Evolutionary conservation across 2,888 invertebrate genomes (phyloP).

Genomic region (Philereme vetulata): DNA sequence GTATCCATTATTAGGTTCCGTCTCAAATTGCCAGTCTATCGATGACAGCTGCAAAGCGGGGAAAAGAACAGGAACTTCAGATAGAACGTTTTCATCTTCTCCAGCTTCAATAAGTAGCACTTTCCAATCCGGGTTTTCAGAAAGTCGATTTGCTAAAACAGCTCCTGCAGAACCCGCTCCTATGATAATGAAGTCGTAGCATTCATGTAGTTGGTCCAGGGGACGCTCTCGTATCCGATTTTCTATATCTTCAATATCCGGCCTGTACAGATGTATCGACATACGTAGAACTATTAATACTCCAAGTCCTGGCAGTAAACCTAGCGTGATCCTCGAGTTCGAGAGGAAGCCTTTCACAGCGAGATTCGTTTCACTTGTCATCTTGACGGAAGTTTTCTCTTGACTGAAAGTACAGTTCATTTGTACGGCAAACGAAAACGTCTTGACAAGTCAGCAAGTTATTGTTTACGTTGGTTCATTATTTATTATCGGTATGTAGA

Average conservation of each 20-base stretch:
- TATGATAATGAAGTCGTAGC: constrained; percentile 91
- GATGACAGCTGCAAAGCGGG: constrained; percentile 88
- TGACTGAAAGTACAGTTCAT: constrained; percentile 37
- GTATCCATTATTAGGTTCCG: constrained; percentile 87
- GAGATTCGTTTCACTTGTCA: constrained; percentile 55
- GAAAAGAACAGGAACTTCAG: constrained; percentile 89
- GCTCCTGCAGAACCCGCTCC: constrained; percentile 93
- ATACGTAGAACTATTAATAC: constrained; percentile 86
- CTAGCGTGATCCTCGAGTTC: constrained; percentile 85
- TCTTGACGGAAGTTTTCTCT: constrained; percentile 36
- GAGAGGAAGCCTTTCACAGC: constrained; percentile 77
- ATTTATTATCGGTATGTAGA: constrained; percentile 41
- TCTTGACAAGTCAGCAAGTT: constrained; percentile 44
- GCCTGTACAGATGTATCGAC: constrained; percentile 85
- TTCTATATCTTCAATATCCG: constrained; percentile 88
- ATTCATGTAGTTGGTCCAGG: constrained; percentile 78
- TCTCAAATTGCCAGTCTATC: constrained; percentile 92
- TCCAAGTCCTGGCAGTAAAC: constrained; percentile 86
- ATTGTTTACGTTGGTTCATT: constrained; percentile 48
- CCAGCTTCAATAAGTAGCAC: constrained; percentile 92
- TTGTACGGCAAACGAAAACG: constrained; percentile 34
- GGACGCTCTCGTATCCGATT: constrained; percentile 84
- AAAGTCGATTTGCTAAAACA: constrained; percentile 90
- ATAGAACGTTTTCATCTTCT: constrained; percentile 87
- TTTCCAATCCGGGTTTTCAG: constrained; percentile 88